A percentile compares a stretch with the other conserved stretches of the same genome.
phyloP scores from a whole-genome alignment of 2,888 invertebrate species.

The Oscheius myriophilus region DNA sequence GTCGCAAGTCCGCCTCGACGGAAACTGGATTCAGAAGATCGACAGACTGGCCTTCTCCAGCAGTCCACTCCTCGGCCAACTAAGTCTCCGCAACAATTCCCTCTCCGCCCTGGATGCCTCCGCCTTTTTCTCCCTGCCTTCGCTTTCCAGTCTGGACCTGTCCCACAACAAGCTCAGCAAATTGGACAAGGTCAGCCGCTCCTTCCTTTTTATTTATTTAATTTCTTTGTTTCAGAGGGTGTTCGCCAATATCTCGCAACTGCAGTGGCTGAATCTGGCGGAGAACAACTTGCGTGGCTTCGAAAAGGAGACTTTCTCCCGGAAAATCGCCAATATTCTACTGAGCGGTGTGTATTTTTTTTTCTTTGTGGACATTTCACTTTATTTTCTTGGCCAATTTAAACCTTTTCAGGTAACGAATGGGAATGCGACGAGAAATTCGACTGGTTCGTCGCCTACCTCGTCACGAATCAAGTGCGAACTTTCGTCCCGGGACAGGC shows the following conservation, averaged over 20 bases:
- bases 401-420: conserved; percentile 60
- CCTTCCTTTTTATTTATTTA: neutral
- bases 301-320: conserved; percentile 1
- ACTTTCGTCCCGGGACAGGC: conserved; percentile 67
- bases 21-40: conserved; percentile 78
- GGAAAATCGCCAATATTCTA: conserved; percentile 1
- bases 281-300: neutral
- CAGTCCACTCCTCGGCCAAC: conserved; percentile 77
- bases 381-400: too few relatives aligned
- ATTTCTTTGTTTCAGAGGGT: too few relatives aligned
- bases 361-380: too few relatives aligned
- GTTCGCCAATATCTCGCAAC: neutral
- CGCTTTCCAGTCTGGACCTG: neutral
- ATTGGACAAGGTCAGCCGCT: neutral
- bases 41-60: conserved; percentile 85
- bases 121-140: neutral
- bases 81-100: conserved; percentile 2
- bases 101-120: neutral
- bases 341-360: neutral
- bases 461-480: conserved; percentile 59
- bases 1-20: conserved; percentile 76
- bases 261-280: neutral
- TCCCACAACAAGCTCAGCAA: neutral
- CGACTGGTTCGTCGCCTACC: conserved; percentile 62
- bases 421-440: conserved; percentile 65